Percentiles rank a stretch among this genome's conserved stretches.
Conservation (phyloP, 2,113 vertebrate species). For the Lota lota region DNA sequence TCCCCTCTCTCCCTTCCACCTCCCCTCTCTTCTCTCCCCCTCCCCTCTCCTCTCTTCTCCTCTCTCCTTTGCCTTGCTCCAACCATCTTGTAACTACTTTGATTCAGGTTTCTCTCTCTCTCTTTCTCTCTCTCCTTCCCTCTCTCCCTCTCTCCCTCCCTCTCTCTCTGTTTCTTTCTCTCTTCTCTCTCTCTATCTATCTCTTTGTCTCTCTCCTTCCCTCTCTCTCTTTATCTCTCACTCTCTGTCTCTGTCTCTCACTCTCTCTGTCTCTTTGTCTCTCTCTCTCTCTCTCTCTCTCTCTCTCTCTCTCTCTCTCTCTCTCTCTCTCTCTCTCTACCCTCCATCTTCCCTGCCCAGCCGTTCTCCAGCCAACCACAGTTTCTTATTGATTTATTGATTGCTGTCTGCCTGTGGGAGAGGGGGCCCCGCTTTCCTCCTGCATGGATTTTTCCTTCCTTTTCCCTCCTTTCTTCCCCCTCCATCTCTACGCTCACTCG, state of each 20-base stretch:
- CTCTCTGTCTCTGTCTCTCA: slow-evolving; percentile 59
- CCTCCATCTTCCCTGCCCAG: slow-evolving; percentile 66
- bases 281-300: slow-evolving; percentile 80
- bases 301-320: slow-evolving; percentile 76
- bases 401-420: slow-evolving; percentile 90
- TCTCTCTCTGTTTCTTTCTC: slow-evolving; percentile 58
- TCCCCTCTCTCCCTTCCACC: too few species aligned
- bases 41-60: slow-evolving; percentile 63
- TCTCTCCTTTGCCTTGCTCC: slow-evolving; percentile 74
- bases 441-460: slow-evolving; percentile 85
- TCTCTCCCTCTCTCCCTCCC: slow-evolving; percentile 18
- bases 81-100: slow-evolving; percentile 80
- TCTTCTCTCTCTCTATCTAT: too few species aligned
- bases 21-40: too few species aligned
- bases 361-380: slow-evolving; percentile 90
- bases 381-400: slow-evolving; percentile 98
- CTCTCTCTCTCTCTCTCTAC: slow-evolving; percentile 82
- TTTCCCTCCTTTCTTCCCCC: slow-evolving; percentile 57
- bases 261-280: slow-evolving; percentile 39
- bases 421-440: slow-evolving; percentile 80
- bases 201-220: slow-evolving; percentile 64
- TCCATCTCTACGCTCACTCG: slow-evolving; percentile 76
- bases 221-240: slow-evolving; percentile 72
- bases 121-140: slow-evolving; percentile 67
- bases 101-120: slow-evolving; percentile 74